Conservation (phyloP, 1,140 invertebrate species). For the Saccostrea cuccullata region DNA sequence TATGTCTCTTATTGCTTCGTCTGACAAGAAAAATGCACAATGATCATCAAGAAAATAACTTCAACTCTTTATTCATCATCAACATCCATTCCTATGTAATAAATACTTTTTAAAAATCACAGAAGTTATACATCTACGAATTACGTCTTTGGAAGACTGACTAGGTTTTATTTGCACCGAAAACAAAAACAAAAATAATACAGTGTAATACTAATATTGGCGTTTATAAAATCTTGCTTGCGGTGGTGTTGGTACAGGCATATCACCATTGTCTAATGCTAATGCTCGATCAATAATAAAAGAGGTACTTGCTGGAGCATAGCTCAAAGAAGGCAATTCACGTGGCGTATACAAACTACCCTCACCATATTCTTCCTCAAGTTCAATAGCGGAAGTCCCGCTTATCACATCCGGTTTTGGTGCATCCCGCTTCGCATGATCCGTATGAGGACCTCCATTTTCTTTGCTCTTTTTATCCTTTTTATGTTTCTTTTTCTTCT, state of each 20-base stretch:
- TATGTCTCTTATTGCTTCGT: constrained; percentile 18
- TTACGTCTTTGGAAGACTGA: constrained; percentile 21
- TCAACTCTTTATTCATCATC: not conserved
- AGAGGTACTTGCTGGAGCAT: constrained; percentile 21
- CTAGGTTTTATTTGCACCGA: constrained; percentile 14
- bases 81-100: not conserved
- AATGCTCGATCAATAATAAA: constrained; percentile 14
- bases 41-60: not conserved
- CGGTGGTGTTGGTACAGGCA: not conserved
- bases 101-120: not conserved
- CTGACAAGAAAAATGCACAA: constrained; percentile 13
- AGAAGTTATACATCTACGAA: not conserved
- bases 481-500: constrained; percentile 34
- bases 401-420: constrained; percentile 7
- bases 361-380: constrained; percentile 34
- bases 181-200: not conserved
- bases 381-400: constrained; percentile 26
- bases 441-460: not conserved
- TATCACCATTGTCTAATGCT: constrained; percentile 3
- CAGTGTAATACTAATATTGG: not conserved
- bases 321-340: constrained; percentile 26
- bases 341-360: constrained; percentile 26
- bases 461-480: not conserved
- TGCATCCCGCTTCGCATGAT: not conserved
- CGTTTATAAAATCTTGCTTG: constrained; percentile 9